phyloP scores from a whole-genome alignment of 2,888 invertebrate species.

The Nyleta sp. region DNA sequence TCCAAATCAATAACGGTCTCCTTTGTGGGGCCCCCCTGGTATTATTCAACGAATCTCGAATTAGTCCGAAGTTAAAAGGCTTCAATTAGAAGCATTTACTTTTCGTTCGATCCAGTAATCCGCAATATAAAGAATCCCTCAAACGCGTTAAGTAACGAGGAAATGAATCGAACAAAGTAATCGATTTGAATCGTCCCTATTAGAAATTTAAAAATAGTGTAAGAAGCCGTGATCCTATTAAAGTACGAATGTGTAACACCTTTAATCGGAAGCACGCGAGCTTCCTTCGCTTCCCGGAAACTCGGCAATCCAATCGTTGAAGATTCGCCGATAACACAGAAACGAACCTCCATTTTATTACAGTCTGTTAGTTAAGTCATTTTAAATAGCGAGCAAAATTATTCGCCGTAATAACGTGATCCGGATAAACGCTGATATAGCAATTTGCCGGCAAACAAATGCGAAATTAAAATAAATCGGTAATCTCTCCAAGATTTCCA shows the following conservation, averaged over 20 bases:
- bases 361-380: conserved; percentile 44
- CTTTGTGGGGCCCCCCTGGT: conserved; percentile 17
- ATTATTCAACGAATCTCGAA: conserved; percentile 33
- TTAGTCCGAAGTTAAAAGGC: conserved; percentile 25
- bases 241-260: conserved; percentile 52
- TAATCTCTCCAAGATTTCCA: too few relatives aligned
- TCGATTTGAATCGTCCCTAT: conserved; percentile 38
- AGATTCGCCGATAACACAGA: conserved; percentile 56
- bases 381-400: conserved; percentile 29
- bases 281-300: conserved; percentile 55
- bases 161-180: conserved; percentile 30
- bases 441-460: too few relatives aligned
- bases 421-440: neutral
- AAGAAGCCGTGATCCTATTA: conserved; percentile 40
- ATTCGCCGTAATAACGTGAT: conserved; percentile 25
- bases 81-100: conserved; percentile 43
- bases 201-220: conserved; percentile 49
- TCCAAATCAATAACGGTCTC: conserved; percentile 38
- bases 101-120: too few relatives aligned
- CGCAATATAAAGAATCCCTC: conserved; percentile 18
- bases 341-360: conserved; percentile 43
- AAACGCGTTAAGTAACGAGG: conserved; percentile 18
- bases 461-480: too few relatives aligned
- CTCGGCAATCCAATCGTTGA: conserved; percentile 49
- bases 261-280: conserved; percentile 62